Percentiles rank a stretch among this genome's conserved stretches.
Evolutionary conservation across 2,113 vertebrate genomes (phyloP).

Genomic region (Enhydra lutris): DNA sequence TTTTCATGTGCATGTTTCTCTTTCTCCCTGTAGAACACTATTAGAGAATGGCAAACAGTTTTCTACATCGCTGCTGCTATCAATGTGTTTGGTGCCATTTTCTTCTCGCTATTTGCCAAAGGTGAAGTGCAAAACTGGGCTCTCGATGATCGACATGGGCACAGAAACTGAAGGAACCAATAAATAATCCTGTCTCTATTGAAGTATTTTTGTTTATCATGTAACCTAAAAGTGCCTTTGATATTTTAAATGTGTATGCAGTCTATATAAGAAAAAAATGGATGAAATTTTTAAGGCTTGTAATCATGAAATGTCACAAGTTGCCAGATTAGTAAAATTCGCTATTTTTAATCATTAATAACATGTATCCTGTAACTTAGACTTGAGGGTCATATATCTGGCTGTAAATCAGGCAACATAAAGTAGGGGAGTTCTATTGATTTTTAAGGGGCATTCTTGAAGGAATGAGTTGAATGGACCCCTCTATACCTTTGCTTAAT

Average conservation of each 20-base stretch:
- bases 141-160: constrained; percentile 78
- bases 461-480: not conserved
- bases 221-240: constrained; percentile 81
- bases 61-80: constrained; percentile 96
- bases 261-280: constrained; percentile 52
- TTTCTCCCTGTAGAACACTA: constrained; percentile 87
- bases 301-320: constrained; percentile 62
- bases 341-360: constrained; percentile 37
- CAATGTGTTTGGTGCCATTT: constrained; percentile 91
- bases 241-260: constrained; percentile 64
- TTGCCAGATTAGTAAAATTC: constrained; percentile 40
- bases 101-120: constrained; percentile 90
- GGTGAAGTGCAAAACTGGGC: constrained; percentile 95
- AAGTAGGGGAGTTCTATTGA: not conserved
- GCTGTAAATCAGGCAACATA: not conserved
- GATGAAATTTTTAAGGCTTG: constrained; percentile 19
- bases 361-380: not conserved
- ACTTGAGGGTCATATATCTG: not conserved
- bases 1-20: not conserved
- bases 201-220: constrained; percentile 60
- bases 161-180: constrained; percentile 78
- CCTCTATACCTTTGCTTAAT: not conserved
- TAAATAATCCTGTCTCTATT: constrained; percentile 58
- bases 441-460: not conserved
- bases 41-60: constrained; percentile 93